Conservation (phyloP, 2,797 vertebrate species). For the Psittacula echo region DNA sequence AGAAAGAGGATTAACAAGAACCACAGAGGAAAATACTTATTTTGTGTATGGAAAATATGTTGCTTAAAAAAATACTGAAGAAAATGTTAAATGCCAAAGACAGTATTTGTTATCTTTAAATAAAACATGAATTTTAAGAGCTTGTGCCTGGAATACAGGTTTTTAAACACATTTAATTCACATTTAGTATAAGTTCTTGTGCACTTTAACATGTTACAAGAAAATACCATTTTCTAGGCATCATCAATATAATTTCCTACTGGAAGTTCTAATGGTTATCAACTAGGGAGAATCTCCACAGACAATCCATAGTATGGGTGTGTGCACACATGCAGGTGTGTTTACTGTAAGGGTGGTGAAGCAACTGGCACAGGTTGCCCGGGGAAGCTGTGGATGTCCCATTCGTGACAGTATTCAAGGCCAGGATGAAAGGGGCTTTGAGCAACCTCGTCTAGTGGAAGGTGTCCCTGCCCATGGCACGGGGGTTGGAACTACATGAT, state of each 20-base stretch:
- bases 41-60: not conserved
- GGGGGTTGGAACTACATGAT: not conserved
- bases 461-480: not conserved
- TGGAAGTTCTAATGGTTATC: not conserved
- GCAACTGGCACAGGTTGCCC: not conserved
- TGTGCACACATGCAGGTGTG: rapidly evolving
- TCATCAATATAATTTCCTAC: not conserved
- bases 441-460: not conserved
- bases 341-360: not conserved
- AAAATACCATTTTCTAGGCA: not conserved
- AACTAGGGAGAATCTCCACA: not conserved
- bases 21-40: not conserved
- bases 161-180: not conserved
- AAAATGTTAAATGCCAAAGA: not conserved
- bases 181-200: not conserved
- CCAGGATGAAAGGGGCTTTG: not conserved
- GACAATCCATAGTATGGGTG: too few relatives aligned
- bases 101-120: not conserved
- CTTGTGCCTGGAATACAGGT: not conserved
- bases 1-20: not conserved
- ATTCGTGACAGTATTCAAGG: not conserved
- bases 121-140: not conserved
- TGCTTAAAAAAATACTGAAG: not conserved
- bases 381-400: not conserved
- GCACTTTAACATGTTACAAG: not conserved